Evolutionary conservation across 1,140 invertebrate genomes (phyloP), one percentile per base, ranked within the genome.

Genomic region (Pogonomyrmex californicus): DNA sequence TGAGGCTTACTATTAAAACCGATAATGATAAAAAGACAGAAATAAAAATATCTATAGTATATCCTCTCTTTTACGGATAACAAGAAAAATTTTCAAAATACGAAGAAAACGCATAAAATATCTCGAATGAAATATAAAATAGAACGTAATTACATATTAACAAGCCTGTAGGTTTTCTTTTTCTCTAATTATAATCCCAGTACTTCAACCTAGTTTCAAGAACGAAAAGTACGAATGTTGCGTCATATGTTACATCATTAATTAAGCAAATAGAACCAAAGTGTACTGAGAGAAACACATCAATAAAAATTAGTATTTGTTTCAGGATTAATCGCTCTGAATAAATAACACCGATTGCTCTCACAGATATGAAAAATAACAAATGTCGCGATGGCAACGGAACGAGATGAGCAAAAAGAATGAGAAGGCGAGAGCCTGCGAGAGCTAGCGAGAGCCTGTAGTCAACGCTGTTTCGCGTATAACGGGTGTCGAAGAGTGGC

Each of bases 21-120:
- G 33, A 63, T 63, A 41, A 62, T 44, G 5, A 36, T 12, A 63
- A 71, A 86, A 81, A 63, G n/a, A 68, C 17, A 23, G n/a, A 86
- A 17, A 51, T 49, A 51, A 75, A 77, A 87, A 44, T 56, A 71
- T 58, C 23, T 17, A 30, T 12, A 47, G 14, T 33, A 63, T 77
- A 23, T 23, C 23, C 23, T 0, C 14, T 2, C 33, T 70, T 81
- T 81, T n/a, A 82, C 30, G 10, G 58, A 70, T 71, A 82, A 73
- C 5, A 41, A 71, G 51, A 9, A 89, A 89, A 89, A 47, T 86
- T 89, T 68, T 65, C 38, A 33, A 73, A 51, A 51, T 56, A 23
- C 4, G 17, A 6, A 5, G 3, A 14, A n/a, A 60, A 23, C 12
- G 10, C 10, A 47, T 58, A 36, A 83, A 73, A 62, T 75, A 47